phyloP scores from a whole-genome alignment of 2,113 vertebrate species.

The Physeter macrocephalus region DNA sequence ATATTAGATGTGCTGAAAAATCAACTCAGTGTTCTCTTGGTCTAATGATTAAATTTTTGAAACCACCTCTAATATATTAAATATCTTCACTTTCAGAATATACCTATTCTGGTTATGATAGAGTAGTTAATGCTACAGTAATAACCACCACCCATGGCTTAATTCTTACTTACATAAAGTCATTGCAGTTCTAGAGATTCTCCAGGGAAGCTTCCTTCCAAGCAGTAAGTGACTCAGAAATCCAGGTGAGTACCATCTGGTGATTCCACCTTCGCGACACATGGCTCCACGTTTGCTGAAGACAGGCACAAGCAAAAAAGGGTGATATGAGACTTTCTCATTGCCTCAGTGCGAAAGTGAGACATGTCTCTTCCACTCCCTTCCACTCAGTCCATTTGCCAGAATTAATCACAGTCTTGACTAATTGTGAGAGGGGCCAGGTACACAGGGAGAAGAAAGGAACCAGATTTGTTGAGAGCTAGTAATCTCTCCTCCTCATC shows the following conservation, averaged over 20 bases:
- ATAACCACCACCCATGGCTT: neutral
- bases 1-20: neutral
- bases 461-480: neutral
- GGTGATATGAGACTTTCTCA: neutral
- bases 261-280: neutral
- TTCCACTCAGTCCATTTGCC: neutral
- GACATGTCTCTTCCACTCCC: neutral
- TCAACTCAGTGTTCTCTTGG: neutral
- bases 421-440: neutral
- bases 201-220: neutral
- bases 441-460: neutral
- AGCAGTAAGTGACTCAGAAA: neutral
- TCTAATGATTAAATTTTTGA: neutral
- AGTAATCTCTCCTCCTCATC: neutral
- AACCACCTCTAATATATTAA: neutral
- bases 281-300: neutral
- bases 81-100: neutral
- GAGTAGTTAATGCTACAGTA: neutral
- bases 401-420: neutral
- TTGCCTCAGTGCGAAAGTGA: neutral
- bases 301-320: neutral
- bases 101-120: neutral
- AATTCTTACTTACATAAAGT: neutral
- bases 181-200: neutral
- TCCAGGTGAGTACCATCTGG: neutral